Evolutionary conservation across 2,888 invertebrate genomes (phyloP).

Genomic region (Papilio protenor): DNA sequence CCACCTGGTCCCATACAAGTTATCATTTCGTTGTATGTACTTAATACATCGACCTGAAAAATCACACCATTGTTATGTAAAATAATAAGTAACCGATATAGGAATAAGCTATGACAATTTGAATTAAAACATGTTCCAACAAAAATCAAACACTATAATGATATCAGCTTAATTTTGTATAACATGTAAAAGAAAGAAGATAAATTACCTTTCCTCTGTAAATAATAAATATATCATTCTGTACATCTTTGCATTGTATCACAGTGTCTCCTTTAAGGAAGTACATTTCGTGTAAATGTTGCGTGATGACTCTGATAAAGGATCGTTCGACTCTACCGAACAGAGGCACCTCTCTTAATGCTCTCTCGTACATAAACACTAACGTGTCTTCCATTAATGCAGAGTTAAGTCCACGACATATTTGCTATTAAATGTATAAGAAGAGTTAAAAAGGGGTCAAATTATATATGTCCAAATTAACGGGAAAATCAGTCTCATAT

Average conservation of each 20-base stretch:
- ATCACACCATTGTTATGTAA: not conserved
- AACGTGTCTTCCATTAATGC: slow-evolving; percentile 82
- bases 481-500: not conserved
- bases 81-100: not conserved
- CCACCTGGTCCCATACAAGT: slow-evolving; percentile 82
- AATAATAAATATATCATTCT: slow-evolving; percentile 78
- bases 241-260: slow-evolving; percentile 77
- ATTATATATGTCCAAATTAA: not conserved
- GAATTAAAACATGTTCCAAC: too few relatives aligned
- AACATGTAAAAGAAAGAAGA: not conserved
- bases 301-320: slow-evolving; percentile 82
- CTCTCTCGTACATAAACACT: slow-evolving; percentile 80
- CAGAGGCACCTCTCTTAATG: slow-evolving; percentile 80
- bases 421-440: slow-evolving; percentile 60
- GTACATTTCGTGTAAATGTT: slow-evolving; percentile 80
- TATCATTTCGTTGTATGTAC: slow-evolving; percentile 80
- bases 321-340: slow-evolving; percentile 81
- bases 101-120: too few relatives aligned
- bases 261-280: slow-evolving; percentile 79
- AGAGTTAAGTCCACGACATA: slow-evolving; percentile 78
- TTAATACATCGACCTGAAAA: slow-evolving; percentile 74
- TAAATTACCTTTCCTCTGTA: slow-evolving; percentile 80
- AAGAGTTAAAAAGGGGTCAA: not conserved
- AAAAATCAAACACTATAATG: too few relatives aligned
- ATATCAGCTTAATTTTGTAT: too few relatives aligned